A percentile compares a stretch with the other conserved stretches of the same genome.
phyloP scores from a whole-genome alignment of 2,888 invertebrate species.

The Muschampia plurimacula region DNA sequence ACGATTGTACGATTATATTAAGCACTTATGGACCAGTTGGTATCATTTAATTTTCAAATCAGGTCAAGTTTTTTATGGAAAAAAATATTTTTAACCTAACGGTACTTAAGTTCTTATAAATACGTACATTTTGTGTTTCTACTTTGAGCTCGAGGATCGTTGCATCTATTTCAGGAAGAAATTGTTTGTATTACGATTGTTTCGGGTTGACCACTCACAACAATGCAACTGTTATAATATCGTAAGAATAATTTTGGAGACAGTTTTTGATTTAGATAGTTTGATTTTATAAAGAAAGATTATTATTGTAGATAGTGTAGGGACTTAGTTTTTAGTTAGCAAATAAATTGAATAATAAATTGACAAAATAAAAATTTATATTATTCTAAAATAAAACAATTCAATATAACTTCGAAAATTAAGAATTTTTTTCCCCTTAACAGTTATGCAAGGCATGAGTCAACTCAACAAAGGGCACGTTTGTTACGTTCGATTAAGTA shows the following conservation, averaged over 20 bases:
- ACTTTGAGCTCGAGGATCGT: slow-evolving; percentile 55
- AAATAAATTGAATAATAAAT: too few relatives aligned
- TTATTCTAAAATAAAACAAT: not conserved
- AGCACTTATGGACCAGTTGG: not conserved
- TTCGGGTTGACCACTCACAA: slow-evolving; percentile 51
- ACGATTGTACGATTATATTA: not conserved
- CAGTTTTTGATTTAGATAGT: not conserved
- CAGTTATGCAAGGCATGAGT: slow-evolving; percentile 17
- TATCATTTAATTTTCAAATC: not conserved
- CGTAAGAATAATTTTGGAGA: not conserved
- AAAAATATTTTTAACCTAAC: too few relatives aligned
- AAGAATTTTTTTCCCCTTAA: not conserved
- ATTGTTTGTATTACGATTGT: slow-evolving; percentile 75
- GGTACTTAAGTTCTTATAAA: not conserved
- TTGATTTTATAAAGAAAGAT: not conserved
- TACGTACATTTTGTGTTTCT: not conserved
- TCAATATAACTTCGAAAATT: not conserved
- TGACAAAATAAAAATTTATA: too few relatives aligned
- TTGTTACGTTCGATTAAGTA: slow-evolving; percentile 14
- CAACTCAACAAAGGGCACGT: slow-evolving; percentile 12
- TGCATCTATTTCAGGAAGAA: slow-evolving; percentile 78
- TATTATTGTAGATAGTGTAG: not conserved
- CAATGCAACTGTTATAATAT: not conserved
- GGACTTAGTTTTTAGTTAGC: not conserved
- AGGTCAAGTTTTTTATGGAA: not conserved